Evolutionary conservation across 1,140 invertebrate genomes (phyloP).

Genomic region (Platyscapa corneri): DNA sequence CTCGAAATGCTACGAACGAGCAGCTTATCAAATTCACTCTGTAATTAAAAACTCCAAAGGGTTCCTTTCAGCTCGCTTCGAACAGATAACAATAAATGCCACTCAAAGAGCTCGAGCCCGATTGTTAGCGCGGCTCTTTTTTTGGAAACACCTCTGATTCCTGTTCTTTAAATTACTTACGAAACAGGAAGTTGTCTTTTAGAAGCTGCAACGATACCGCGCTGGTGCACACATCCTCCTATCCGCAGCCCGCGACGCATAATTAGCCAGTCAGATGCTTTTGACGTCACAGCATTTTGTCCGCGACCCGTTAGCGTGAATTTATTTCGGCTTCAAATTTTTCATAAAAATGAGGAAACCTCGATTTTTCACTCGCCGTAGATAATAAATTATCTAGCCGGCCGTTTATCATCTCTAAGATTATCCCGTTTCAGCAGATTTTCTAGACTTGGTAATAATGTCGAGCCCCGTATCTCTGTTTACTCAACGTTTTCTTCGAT

Average conservation of each 20-base stretch:
- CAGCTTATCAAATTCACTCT: not conserved
- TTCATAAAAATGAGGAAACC: no score
- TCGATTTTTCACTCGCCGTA: no score
- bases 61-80: not conserved
- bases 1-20: not conserved
- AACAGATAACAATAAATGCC: not conserved
- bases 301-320: no score
- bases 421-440: no score
- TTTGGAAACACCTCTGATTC: not conserved
- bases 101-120: not conserved
- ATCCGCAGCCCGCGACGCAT: not conserved
- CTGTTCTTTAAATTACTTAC: not conserved
- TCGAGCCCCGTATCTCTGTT: not conserved
- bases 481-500: no score
- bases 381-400: no score
- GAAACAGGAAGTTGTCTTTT: not conserved
- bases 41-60: constrained; percentile 1
- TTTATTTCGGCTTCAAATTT: no score
- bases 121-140: not conserved
- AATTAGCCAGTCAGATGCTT: not conserved
- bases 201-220: not conserved
- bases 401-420: no score
- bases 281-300: not conserved
- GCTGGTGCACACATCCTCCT: not conserved
- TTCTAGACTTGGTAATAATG: not conserved